Base-by-base conservation (phyloP, 2,113 vertebrate species). In the Platysteira castanea region DNA sequence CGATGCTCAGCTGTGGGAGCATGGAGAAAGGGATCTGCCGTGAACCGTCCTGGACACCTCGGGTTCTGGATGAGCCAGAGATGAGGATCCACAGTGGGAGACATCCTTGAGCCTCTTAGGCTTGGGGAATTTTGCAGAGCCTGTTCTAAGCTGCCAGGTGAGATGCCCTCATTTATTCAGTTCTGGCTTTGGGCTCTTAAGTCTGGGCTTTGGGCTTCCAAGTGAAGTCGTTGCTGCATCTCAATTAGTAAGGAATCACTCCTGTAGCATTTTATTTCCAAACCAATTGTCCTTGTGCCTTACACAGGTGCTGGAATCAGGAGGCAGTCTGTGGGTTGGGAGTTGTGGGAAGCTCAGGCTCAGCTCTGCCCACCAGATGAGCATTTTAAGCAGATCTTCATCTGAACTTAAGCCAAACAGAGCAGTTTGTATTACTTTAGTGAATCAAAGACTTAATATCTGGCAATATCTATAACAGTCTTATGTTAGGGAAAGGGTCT, bases 401-500 rank as follows among this genome's bases (percentile, higher is more conserved):
- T 67, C 49, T 69, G 83, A 87, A 86, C 93, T 94, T 64, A 92
- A 73, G 83, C 56, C 57, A 89, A 88, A 87, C 10, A 69, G 60
- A 90, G 37, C 57, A 80, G 68, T 75, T 90, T 67, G 41, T 74
- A 63, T 63, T 54, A 74, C 52, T 88, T 68, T 6, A 75, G 60
- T 63, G 52, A 63, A 64, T 70, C 77, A 35, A 90, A 81, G 82
- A 37, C 47, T 83, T 71, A 70, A 64, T 27, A 67, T 33, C 71
- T 81, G 90, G 28, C 44, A 56, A n/a, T 35, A 77, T 68, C 57
- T 78, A 1, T 87, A 84, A 60, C 49, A 86, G 46, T 9, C 52
- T 63, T 75, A 47, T 13, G 20, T 78, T 28, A 82, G 52, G 61
- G 54, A 89, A 89, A 79, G 13, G 2, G 24, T 71, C 60, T 84